These are phyloP conservation scores for Odontophorus gujanensis DNA, from an alignment of 2,113 vertebrate genomes.

Conservation along the genomic window DNA sequence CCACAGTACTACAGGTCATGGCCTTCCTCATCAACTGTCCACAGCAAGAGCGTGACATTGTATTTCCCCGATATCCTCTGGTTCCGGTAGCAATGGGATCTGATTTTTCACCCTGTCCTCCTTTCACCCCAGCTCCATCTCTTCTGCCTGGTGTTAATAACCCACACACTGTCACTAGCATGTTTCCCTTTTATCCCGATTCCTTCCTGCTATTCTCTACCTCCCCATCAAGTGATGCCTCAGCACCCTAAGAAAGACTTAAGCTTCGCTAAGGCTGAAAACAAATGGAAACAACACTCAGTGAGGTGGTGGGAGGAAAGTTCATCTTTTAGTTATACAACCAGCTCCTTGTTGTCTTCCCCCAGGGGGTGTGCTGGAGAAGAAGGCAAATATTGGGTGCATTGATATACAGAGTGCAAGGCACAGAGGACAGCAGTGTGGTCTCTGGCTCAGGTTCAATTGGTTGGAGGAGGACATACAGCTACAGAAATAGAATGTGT, in stretches of 20 bases:
- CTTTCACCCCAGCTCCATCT: background rate
- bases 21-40: background rate
- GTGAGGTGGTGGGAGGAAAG: background rate
- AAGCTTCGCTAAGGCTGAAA: background rate
- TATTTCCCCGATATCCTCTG: background rate
- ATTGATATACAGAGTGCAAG: background rate
- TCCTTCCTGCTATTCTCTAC: background rate
- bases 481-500: background rate
- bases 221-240: background rate
- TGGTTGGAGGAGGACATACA: background rate
- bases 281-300: background rate
- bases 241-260: background rate
- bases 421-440: background rate
- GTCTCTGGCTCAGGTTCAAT: background rate
- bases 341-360: fast-evolving
- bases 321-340: background rate
- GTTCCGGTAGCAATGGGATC: background rate
- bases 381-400: background rate
- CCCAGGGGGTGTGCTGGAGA: fast-evolving
- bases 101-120: background rate
- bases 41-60: background rate
- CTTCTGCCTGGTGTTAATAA: background rate
- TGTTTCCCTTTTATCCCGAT: background rate
- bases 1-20: background rate
- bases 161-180: background rate